Evolutionary conservation across 1,140 invertebrate species (phyloP), one percentile per base, ranked within the genome.

Genomic region (Ooceraea biroi): DNA sequence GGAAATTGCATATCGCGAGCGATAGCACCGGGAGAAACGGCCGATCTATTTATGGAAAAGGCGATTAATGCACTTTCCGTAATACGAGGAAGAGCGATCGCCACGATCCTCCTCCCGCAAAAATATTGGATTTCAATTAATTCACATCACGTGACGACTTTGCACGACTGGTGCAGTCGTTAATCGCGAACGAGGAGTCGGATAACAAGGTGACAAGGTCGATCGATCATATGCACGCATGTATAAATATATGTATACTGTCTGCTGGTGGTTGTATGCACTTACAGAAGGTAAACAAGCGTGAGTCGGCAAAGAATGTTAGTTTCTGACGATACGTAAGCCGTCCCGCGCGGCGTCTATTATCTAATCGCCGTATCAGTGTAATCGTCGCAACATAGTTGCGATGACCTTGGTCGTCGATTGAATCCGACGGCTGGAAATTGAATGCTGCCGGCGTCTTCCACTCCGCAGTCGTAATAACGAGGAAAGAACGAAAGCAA

Each of bases 201-300:
- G 36, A 83, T 84, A 83, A 83, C n/a, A n/a, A n/a, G n/a, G 82
- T 36, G 65, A 25, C 63, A 90, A 83, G 71, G 80, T 84, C 68
- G 46, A 41, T 25, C 17, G 10, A 65, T 36, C 55, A 11, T 66
- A 46, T 55, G n/a, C 41, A 46, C 60, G 36, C 71, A 74, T 60
- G 7, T 63, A 27, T 46, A 25, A 52, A 5, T 22, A 11, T n/a
- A 36, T 36, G 7, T 36, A 14, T 36, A 12, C 25, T 19, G 19
- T 69, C 60, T 3, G 19, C 11, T 44, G 17, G 44, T 30, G 25
- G 27, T 1, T n/a, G n/a, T 10, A 19, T 17, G 27, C 48, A 48
- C 44, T 36, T 36, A 7, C 36, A 65, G 22, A 48, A 86, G 55
- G 14, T 73, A 85, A 85, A 83, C 1, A 66, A 36, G 27, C 11